Evolutionary conservation across 2,888 invertebrate genomes (phyloP).

Genomic region (Tinea semifulvella): DNA sequence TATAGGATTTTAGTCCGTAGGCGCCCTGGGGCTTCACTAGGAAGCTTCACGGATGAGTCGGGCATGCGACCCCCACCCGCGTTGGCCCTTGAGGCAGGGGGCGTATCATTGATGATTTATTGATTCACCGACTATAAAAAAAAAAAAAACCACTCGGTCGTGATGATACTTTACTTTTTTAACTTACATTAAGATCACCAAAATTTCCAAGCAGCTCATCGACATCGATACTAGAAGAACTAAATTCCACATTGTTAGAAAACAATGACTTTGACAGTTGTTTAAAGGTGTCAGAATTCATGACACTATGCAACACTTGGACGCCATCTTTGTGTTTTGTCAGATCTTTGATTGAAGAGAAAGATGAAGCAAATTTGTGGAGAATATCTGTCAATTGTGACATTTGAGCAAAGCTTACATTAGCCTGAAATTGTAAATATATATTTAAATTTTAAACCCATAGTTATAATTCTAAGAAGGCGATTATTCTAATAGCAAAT

Average conservation of each 20-base stretch:
- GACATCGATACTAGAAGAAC: slow-evolving; percentile 30
- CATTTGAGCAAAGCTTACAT: slow-evolving; percentile 60
- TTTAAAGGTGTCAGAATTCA: slow-evolving; percentile 31
- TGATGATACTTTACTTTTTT: too few relatives aligned
- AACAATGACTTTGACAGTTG: slow-evolving; percentile 28
- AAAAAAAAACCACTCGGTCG: too few relatives aligned
- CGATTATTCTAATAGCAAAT: too few relatives aligned
- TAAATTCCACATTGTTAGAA: slow-evolving; percentile 22
- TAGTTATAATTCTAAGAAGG: too few relatives aligned
- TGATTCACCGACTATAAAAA: too few relatives aligned
- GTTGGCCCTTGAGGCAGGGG: too few relatives aligned
- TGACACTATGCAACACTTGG: slow-evolving; percentile 30
- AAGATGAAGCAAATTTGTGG: slow-evolving; percentile 41
- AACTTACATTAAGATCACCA: slow-evolving; percentile 36
- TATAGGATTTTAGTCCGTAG: too few relatives aligned
- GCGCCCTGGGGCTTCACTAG: too few relatives aligned
- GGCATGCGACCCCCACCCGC: too few relatives aligned
- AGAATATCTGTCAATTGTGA: slow-evolving; percentile 43
- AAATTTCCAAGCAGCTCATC: slow-evolving; percentile 36
- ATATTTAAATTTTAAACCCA: too few relatives aligned
- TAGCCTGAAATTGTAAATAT: slow-evolving; percentile 50
- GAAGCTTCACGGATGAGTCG: too few relatives aligned
- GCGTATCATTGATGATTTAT: too few relatives aligned
- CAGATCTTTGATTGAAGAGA: slow-evolving; percentile 36
- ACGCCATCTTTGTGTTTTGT: slow-evolving; percentile 36